Evolutionary conservation across 2,797 vertebrate genomes (phyloP).

Genomic region (Lepus townsendii): DNA sequence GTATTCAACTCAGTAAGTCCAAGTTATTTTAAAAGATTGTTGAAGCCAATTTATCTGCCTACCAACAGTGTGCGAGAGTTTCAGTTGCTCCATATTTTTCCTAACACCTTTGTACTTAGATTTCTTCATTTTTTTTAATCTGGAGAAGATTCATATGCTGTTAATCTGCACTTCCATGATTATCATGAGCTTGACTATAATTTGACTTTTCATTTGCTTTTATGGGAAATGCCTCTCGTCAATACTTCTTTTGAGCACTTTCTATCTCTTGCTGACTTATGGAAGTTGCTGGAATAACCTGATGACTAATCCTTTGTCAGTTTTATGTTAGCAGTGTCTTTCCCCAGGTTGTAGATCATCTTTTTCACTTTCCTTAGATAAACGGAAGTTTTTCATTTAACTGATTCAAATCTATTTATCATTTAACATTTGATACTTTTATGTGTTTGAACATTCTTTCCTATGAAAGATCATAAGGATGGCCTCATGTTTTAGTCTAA

Average conservation of each 20-base stretch:
- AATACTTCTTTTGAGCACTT: neutral
- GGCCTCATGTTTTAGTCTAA: conserved; percentile 15
- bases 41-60: neutral
- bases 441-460: conserved; percentile 40
- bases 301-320: neutral
- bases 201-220: conserved; percentile 27
- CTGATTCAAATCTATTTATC: conserved; percentile 33
- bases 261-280: neutral
- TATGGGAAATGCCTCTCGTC: neutral
- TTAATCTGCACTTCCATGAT: neutral
- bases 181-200: neutral
- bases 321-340: neutral
- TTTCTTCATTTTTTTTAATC: conserved; percentile 23
- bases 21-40: conserved; percentile 13
- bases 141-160: neutral
- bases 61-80: neutral
- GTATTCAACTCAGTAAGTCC: neutral
- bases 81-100: neutral
- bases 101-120: neutral
- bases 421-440: conserved; percentile 13
- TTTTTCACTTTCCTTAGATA: conserved; percentile 28
- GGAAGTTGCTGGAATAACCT: neutral
- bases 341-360: neutral
- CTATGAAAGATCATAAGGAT: neutral
- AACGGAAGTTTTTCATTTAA: neutral